Base-by-base conservation (phyloP, 2,797 vertebrate genomes). In the Austrolebias charrua region DNA sequence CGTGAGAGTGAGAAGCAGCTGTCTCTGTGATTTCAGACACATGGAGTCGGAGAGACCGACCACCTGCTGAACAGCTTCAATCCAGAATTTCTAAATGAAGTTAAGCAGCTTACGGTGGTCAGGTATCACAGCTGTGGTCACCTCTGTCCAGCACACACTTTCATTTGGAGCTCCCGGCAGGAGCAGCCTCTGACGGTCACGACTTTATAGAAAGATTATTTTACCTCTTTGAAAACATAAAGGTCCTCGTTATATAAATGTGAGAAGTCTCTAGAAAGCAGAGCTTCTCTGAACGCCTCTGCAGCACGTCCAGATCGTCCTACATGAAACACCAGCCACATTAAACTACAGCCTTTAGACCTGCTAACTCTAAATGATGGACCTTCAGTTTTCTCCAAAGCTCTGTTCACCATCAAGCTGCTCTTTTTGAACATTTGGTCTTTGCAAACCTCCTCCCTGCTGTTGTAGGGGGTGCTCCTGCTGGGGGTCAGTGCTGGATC, bases 21-120 rank as follows among this genome's bases (percentile, higher is more conserved):
- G 66, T 38, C 49, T 74, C 29, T 0, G 38, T 76, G 82, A 87
- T 79, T 78, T 79, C 64, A 74, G 73, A 44, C 77, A 64, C 81
- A n/a, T 49, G 55, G 62, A 69, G 66, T 74, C 73, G 70, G 73
- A 66, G 79, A 56, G 35, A 44, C 33, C 11, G 24, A 58, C n/a
- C 14, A 3, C 53, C 54, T 60, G 66, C 63, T 28, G 44, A 71
- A 70, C 64, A 66, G 83, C 82, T 89, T 81, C 82, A 49, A 75
- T 19, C 40, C 67, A 73, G 67, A 86, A 83, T 81, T 76, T 75
- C 74, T 70, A 88, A 85, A 85, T 78, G 63, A 78, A 74, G 80
- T 71, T 79, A 86, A 86, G 80, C 75, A 35, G 85, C 83, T 91
- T 87, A 89, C 54, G 55, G 57, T 2, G 46, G 38, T 63, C 84